Base-by-base conservation (phyloP, 2,888 invertebrate genomes). In the Cheilosia soror region DNA sequence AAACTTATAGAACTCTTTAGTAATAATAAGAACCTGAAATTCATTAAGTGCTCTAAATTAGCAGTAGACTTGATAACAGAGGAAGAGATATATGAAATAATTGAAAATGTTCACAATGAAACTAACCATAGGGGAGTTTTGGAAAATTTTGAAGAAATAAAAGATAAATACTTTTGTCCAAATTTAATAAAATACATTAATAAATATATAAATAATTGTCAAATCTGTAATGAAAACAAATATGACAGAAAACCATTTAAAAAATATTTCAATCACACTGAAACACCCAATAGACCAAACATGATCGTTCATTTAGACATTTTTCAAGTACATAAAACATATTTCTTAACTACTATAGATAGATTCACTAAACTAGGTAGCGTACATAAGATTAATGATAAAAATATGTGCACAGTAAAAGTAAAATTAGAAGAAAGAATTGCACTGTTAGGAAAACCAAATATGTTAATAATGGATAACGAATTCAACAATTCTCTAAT, bases 221-320 rank as follows among this genome's bases (percentile, higher is more conserved):
- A 69, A 15, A 5, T 69, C 13, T 78, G 62, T 11, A 44, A 79
- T 42, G 71, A 72, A 63, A 79, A 57, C n/a, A 42, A 65, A 55
- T 60, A 33, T 13, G 42, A 65, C 4, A 42, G 31, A 37, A 29
- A 69, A n/a, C 42, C 58, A 3, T 58, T 57, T 42, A 42, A 55
- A 37, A 69, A 78, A 72, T 79, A 65, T 62, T 65, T 51, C 25
- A 57, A 66, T 51, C 63, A 79, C 51, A 72, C 63, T 1, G 58
- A 49, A 79, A 65, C 57, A 27, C 65, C 51, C n/a, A 20, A 57
- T 75, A 47, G n/a, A 53, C 55, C 20, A 20, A 20, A 20, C 20
- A 20, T 20, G 20, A 20, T 20, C 2, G 20, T 20, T 20, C 20
- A 20, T 20, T 20, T 20, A 20, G 20, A 20, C 20, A 20, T 20